Base-by-base conservation (phyloP, 2,797 vertebrate species). In the Syngnathus rostellatus region DNA sequence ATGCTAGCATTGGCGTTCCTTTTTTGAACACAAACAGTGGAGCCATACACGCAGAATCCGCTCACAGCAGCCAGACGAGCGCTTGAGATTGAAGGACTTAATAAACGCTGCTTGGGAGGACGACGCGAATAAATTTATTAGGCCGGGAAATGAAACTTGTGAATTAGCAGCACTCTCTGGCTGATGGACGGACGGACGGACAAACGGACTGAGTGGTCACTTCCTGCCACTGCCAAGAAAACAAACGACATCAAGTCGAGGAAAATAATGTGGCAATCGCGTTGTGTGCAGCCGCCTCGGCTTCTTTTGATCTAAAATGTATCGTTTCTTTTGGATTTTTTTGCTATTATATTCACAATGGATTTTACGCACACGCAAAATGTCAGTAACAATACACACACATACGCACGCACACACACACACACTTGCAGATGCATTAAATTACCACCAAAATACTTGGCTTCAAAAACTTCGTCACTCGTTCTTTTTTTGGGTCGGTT, bases 71-170 rank as follows among this genome's bases (percentile, higher is more conserved):
- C 71, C 70, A 19, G 0, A 50, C 67, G 75, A 81, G 81, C 79
- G 80, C 66, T 77, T 62, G 68, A 71, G 66, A 81, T 81, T 86
- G 78, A 86, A 76, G 67, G 69, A 80, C 72, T 83, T 85, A 79
- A 85, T 85, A 81, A 79, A 81, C 55, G 63, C 58, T 58, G 68
- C 72, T 81, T 70, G 69, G 72, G 69, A 81, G 74, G 78, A 81
- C 76, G 68, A 72, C 74, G 61, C 70, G 69, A 79, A 73, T 45
- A 78, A 76, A 82, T 83, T 77, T 70, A 81, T 62, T 64, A 72
- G 64, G 1, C 68, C 68, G 76, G 39, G 64, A 78, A 82, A 78
- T 84, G 76, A 86, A 78, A 80, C 64, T 75, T 76, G 66, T 85
- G 81, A 85, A 81, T 85, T 80, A 72, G 65, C 54, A 59, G 62